Base-by-base conservation (phyloP, 1,140 invertebrate genomes). In the Musca domestica region DNA sequence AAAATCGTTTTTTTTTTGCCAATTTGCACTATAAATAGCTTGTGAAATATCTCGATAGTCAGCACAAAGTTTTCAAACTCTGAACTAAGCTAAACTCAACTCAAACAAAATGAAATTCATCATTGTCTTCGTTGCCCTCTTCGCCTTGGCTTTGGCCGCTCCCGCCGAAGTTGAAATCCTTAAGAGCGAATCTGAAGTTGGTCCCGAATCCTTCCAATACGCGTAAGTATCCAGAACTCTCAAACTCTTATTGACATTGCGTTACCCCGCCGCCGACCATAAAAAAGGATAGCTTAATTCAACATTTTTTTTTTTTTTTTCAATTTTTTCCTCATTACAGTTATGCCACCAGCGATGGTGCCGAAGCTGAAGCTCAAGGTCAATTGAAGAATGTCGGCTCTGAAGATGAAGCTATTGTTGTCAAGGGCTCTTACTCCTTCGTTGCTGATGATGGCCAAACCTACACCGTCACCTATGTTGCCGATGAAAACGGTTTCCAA, bases 391-490 rank as follows among this genome's bases (percentile, higher is more conserved):
- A 80, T 5, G 82, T 82, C 0, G 84, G 84, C 20, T 74, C 72
- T 68, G 81, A 83, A 0, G 76, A 86, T 23, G 41, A 58, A 12
- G 88, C 84, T 46, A 76, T 86, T 52, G 85, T 86, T 15, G 86
- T 87, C 58, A 83, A 84, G 23, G 88, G 88, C 17, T 85, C 84
- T 70, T 89, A 86, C 71, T 86, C 86, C 0, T 87, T 84, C 0
- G 83, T 84, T 63, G 47, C 27, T 12, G 41, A 48, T 14, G 87
- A 89, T 74, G 87, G 87, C 51, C 83, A 85, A 70, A 83, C 83
- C 15, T 88, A 89, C 76, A 84, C 84, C 0, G 87, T 92, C 56
- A 89, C 87, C 30, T 95, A 93, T 79, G 90, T 87, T 71, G 86
- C 86, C 64, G 86, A 87, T 66, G 81, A 84, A 49, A 86, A 84